A percentile compares a stretch with the other conserved stretches of the same genome.
phyloP scores from a whole-genome alignment of 2,888 invertebrate genomes.

The Drosophila histrio region DNA sequence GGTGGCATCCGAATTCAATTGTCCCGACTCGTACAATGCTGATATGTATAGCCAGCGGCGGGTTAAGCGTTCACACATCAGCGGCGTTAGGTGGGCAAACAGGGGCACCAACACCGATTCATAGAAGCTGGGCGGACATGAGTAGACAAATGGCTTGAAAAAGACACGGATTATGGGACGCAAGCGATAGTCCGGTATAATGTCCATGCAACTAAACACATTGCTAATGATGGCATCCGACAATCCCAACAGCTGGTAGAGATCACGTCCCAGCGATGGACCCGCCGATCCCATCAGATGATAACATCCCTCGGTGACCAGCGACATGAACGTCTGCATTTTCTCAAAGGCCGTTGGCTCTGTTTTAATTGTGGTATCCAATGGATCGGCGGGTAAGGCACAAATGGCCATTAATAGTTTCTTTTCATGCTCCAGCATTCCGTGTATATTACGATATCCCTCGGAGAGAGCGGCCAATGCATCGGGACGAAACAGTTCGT shows the following conservation, averaged over 20 bases:
- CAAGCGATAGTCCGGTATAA: conserved; percentile 93
- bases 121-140: conserved; percentile 93
- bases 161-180: conserved; percentile 93
- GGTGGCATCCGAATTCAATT: conserved; percentile 89
- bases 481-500: conserved; percentile 90
- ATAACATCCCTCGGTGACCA: conserved; percentile 92
- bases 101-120: conserved; percentile 91
- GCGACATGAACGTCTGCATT: conserved; percentile 93
- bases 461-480: conserved; percentile 87
- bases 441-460: conserved; percentile 86
- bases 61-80: conserved; percentile 89
- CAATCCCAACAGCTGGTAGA: conserved; percentile 91
- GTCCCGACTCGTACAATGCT: conserved; percentile 90
- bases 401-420: conserved; percentile 89
- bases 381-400: conserved; percentile 84
- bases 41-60: conserved; percentile 92
- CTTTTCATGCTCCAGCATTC: conserved; percentile 90
- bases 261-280: conserved; percentile 92
- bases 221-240: conserved; percentile 90
- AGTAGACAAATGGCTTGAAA: conserved; percentile 92
- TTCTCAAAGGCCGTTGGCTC: conserved; percentile 88
- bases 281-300: conserved; percentile 92
- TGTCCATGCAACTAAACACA: conserved; percentile 84
- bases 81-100: conserved; percentile 90
- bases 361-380: conserved; percentile 84